Conservation (phyloP, 2,888 invertebrate genomes). For the Morinoia aosen region DNA sequence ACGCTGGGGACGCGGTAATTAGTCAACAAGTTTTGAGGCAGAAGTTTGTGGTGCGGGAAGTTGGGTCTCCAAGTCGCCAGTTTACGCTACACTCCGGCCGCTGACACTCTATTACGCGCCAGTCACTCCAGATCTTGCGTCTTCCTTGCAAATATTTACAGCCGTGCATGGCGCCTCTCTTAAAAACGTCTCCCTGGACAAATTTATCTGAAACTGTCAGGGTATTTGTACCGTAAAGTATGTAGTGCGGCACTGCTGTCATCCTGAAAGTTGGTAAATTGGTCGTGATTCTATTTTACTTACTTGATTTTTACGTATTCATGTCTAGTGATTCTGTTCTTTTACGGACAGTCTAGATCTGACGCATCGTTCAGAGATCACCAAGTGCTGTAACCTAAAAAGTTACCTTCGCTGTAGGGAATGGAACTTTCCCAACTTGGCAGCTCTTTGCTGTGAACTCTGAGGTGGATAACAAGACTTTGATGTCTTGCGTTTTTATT, state of each 20-base stretch:
- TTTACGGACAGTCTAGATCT: background rate
- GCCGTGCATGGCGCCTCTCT: background rate
- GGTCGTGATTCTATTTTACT: too few relatives aligned
- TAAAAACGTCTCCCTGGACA: background rate
- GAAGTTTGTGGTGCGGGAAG: background rate
- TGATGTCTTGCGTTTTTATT: background rate
- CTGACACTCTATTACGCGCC: slow-evolving; percentile 2
- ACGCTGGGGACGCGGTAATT: background rate
- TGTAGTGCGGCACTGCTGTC: too few relatives aligned
- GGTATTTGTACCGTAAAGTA: background rate
- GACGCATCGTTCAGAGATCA: background rate
- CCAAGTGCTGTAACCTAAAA: background rate
- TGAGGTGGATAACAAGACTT: background rate
- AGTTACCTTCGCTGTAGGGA: background rate
- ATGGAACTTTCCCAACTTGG: too few relatives aligned
- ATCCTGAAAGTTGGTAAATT: too few relatives aligned
- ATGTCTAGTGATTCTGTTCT: too few relatives aligned
- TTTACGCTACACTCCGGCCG: background rate
- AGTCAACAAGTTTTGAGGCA: background rate
- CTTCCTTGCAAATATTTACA: background rate
- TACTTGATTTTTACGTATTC: too few relatives aligned
- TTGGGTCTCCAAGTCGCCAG: background rate
- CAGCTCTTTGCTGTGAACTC: too few relatives aligned
- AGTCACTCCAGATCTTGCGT: slow-evolving; percentile 1
- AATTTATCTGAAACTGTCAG: background rate